Percentiles rank a stretch among this genome's conserved stretches.
Conservation (phyloP, 1,140 invertebrate species). For the Drosophila dunni region DNA sequence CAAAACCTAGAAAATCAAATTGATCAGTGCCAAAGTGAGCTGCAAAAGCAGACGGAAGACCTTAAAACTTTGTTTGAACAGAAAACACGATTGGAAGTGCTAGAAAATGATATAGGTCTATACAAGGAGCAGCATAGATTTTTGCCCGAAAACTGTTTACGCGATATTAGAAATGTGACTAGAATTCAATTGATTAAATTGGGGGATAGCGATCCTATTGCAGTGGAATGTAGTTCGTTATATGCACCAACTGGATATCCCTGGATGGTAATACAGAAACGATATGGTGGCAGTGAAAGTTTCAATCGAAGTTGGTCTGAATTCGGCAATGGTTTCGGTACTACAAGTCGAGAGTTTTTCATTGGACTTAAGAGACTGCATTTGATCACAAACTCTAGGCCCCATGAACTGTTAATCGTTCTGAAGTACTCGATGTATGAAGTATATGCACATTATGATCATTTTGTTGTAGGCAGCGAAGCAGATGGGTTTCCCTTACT, state of each 20-base stretch:
- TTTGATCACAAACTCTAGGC: background rate
- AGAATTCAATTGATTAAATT: background rate
- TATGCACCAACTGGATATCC: background rate
- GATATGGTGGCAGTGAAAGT: background rate
- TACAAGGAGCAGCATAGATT: background rate
- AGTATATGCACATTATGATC: background rate
- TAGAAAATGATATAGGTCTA: background rate
- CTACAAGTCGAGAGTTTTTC: slow-evolving; percentile 2
- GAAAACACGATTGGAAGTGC: background rate
- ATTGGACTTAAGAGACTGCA: slow-evolving; percentile 10
- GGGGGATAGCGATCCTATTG: background rate
- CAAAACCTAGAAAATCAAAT: background rate
- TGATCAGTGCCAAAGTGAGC: background rate
- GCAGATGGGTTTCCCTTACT: background rate
- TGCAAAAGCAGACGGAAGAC: background rate
- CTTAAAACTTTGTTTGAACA: no score
- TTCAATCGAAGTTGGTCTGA: slow-evolving; percentile 21
- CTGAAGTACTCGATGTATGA: background rate
- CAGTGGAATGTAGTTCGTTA: background rate
- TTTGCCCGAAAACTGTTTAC: background rate
- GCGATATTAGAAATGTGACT: no score
- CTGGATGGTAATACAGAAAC: slow-evolving; percentile 9
- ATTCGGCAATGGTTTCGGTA: slow-evolving; percentile 4
- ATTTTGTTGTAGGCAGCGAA: slow-evolving; percentile 19
- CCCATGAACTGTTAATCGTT: background rate